A percentile compares a stretch with the other conserved stretches of the same genome.
Evolutionary conservation across 2,888 invertebrate species (phyloP).

Genomic region (Andrena fulva): DNA sequence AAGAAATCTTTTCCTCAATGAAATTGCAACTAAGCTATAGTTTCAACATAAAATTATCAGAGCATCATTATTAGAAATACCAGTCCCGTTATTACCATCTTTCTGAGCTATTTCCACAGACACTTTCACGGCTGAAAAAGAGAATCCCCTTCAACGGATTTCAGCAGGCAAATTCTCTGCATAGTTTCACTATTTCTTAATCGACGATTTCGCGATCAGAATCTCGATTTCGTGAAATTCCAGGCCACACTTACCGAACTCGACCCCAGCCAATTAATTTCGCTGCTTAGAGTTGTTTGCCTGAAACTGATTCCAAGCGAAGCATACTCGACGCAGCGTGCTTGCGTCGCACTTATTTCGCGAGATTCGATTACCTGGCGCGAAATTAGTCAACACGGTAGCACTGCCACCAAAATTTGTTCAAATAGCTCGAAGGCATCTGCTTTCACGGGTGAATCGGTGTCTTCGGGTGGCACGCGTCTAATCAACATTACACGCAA

Average conservation of each 20-base stretch:
- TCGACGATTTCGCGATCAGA: neutral
- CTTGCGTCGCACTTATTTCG: slow-evolving; percentile 8
- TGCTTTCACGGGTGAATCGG: slow-evolving; percentile 2
- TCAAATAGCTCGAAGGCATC: slow-evolving; percentile 5
- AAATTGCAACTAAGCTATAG: no score
- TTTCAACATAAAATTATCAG: no score
- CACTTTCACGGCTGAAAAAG: no score
- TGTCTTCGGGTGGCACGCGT: neutral
- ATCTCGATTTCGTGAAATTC: neutral
- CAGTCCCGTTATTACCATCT: no score
- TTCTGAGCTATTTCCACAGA: no score
- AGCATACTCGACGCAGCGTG: neutral
- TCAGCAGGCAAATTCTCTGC: neutral
- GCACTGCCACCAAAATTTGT: neutral
- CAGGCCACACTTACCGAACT: neutral
- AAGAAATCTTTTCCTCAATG: no score
- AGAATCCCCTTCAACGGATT: neutral
- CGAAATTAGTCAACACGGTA: neutral
- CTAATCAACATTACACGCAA: slow-evolving; percentile 48
- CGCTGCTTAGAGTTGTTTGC: neutral
- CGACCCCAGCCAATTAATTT: slow-evolving; percentile 21
- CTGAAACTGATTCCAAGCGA: neutral
- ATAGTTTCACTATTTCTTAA: neutral
- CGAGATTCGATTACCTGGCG: slow-evolving; percentile 16
- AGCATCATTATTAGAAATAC: no score